Percentiles rank a stretch among this genome's conserved stretches.
Evolutionary conservation across 2,888 invertebrate species (phyloP).

Genomic region (Labia minor): DNA sequence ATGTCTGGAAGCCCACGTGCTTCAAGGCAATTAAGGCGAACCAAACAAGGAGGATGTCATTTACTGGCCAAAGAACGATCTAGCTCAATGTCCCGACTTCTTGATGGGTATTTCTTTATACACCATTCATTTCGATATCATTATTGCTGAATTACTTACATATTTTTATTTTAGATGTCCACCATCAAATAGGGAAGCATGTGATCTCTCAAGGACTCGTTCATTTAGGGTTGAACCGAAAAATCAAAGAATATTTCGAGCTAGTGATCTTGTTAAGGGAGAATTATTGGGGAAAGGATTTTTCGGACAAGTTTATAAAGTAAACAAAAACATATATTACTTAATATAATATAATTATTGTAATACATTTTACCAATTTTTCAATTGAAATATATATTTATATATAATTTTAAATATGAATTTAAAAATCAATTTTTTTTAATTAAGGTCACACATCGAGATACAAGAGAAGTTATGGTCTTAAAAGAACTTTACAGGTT

Average conservation of each 20-base stretch:
- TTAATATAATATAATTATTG: too few relatives aligned
- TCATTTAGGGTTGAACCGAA: slow-evolving; percentile 69
- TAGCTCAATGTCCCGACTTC: slow-evolving; percentile 71
- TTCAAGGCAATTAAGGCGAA: slow-evolving; percentile 47
- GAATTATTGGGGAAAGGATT: slow-evolving; percentile 86
- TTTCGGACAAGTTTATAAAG: slow-evolving; percentile 82
- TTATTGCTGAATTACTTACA: not conserved
- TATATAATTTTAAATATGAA: too few relatives aligned
- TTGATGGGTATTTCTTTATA: slow-evolving; percentile 52
- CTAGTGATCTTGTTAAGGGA: slow-evolving; percentile 76
- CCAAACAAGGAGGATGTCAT: slow-evolving; percentile 30
- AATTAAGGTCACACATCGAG: slow-evolving; percentile 67
- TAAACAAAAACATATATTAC: not conserved
- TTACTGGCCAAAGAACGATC: slow-evolving; percentile 56
- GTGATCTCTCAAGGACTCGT: slow-evolving; percentile 72
- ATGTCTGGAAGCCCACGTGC: slow-evolving; percentile 44
- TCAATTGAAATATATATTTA: too few relatives aligned
- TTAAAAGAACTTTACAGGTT: slow-evolving; percentile 86
- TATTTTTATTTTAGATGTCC: slow-evolving; percentile 30
- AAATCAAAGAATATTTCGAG: slow-evolving; percentile 69
- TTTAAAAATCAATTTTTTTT: not conserved
- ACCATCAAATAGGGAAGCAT: slow-evolving; percentile 35
- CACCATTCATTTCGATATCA: not conserved
- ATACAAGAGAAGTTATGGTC: slow-evolving; percentile 89
- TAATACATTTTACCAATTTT: too few relatives aligned